A percentile compares a stretch with the other conserved stretches of the same genome.
These are phyloP conservation scores for Eurosta solidaginis DNA, from an alignment of 1,140 invertebrate species.

Conservation along the genomic window DNA sequence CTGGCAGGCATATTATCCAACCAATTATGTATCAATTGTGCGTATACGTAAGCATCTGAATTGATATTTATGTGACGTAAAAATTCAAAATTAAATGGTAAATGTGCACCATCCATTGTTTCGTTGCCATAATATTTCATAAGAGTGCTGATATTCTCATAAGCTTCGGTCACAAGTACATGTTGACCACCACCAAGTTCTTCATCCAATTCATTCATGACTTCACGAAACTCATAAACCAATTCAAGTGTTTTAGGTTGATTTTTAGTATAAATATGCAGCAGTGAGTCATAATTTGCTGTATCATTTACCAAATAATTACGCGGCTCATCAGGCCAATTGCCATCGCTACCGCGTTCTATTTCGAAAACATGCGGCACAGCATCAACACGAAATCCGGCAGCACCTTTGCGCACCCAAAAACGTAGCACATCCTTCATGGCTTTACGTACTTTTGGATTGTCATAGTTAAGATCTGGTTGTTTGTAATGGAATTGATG, in stretches of 20 bases:
- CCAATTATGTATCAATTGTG: slow-evolving; percentile 64
- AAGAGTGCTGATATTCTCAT: slow-evolving; percentile 64
- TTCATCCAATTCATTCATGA: slow-evolving; percentile 62
- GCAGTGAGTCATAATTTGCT: slow-evolving; percentile 64
- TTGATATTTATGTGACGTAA: slow-evolving; percentile 62
- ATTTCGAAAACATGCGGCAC: slow-evolving; percentile 66
- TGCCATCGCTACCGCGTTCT: slow-evolving; percentile 63
- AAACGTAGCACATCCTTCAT: slow-evolving; percentile 70
- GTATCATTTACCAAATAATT: slow-evolving; percentile 49
- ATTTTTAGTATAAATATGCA: slow-evolving; percentile 70
- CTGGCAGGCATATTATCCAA: slow-evolving; percentile 65
- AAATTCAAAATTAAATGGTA: slow-evolving; percentile 72
- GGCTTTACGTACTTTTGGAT: slow-evolving; percentile 66
- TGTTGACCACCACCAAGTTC: slow-evolving; percentile 58
- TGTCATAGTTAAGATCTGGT: slow-evolving; percentile 78
- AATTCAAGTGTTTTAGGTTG: slow-evolving; percentile 65
- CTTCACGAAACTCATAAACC: slow-evolving; percentile 64
- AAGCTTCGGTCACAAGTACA: slow-evolving; percentile 77
- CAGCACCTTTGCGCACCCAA: slow-evolving; percentile 76
- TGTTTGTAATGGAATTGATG: slow-evolving; percentile 74
- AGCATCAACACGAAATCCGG: slow-evolving; percentile 77
- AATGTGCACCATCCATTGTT: slow-evolving; percentile 63
- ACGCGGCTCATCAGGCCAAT: slow-evolving; percentile 65
- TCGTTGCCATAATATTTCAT: slow-evolving; percentile 69
- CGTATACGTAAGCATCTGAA: slow-evolving; percentile 65